Conservation (phyloP, 2,888 invertebrate species). For the Monoplex corrugatus region DNA sequence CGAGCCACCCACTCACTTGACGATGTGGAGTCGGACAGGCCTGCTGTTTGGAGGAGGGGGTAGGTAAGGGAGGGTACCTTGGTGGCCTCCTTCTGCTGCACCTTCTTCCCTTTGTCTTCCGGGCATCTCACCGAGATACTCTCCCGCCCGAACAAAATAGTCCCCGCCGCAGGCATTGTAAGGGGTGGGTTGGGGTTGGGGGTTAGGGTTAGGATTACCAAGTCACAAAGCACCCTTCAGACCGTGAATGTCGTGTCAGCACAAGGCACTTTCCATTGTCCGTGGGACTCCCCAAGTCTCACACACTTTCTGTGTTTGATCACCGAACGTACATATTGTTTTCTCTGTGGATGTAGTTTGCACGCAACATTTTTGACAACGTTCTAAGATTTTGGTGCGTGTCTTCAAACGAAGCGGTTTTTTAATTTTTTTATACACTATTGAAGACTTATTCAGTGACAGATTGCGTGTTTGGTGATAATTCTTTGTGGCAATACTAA, state of each 20-base stretch:
- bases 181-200: background rate
- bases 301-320: background rate
- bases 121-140: conserved; percentile 33
- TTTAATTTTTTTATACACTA: too few species aligned
- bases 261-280: too few species aligned
- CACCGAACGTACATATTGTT: background rate
- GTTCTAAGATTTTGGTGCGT: too few species aligned
- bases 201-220: too few species aligned
- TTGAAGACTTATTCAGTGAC: too few species aligned
- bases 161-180: conserved; percentile 16
- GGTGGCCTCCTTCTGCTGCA: conserved; percentile 1
- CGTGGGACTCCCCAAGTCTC: background rate
- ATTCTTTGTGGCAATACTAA: too few species aligned
- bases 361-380: too few species aligned
- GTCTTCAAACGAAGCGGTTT: too few species aligned
- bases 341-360: too few species aligned
- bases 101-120: background rate
- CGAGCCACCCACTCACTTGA: background rate
- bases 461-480: too few species aligned
- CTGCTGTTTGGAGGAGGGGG: conserved; percentile 8
- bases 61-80: conserved; percentile 31
- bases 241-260: too few species aligned
- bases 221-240: too few species aligned
- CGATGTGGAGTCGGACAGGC: background rate
- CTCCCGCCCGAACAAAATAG: conserved; percentile 38